Percentiles rank a stretch among this genome's conserved stretches.
Conservation (phyloP, 2,797 vertebrate genomes). For the Fratercula arctica region DNA sequence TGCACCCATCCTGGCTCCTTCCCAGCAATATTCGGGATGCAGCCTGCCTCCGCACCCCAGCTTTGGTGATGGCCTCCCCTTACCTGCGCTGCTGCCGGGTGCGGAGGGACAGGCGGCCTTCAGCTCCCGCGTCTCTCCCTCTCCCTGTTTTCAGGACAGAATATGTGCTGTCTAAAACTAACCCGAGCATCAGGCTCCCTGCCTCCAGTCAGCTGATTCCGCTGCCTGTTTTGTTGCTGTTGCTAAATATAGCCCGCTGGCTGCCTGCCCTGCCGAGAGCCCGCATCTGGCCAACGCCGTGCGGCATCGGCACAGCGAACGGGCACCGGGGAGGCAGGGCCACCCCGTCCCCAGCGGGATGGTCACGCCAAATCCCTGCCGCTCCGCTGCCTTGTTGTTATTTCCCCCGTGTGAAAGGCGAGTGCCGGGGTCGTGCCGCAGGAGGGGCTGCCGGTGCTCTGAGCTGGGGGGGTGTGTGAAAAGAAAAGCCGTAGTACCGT, state of each 20-base stretch:
- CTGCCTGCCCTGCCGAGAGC: conserved; percentile 44
- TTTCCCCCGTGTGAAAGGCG: accelerated
- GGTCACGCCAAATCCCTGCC: neutral
- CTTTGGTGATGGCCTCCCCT: neutral
- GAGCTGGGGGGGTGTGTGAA: neutral
- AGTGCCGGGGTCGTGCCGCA: accelerated
- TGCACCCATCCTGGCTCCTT: accelerated
- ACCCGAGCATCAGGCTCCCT: conserved; percentile 44
- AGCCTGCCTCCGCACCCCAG: accelerated
- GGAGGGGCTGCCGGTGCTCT: neutral
- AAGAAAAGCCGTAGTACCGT: neutral
- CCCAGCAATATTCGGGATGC: neutral
- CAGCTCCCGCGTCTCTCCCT: neutral
- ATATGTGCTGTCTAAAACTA: conserved; percentile 28
- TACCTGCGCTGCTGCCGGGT: conserved; percentile 4
- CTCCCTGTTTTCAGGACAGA: neutral
- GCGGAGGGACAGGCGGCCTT: neutral
- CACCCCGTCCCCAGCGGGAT: neutral
- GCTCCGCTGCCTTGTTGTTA: accelerated
- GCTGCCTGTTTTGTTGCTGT: conserved; percentile 61
- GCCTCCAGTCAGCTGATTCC: conserved; percentile 69
- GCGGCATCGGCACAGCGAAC: neutral
- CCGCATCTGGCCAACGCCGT: neutral
- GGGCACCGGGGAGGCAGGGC: neutral
- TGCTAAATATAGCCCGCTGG: conserved; percentile 68